Evolutionary conservation across 2,797 vertebrate species (phyloP), one percentile per base, ranked within the genome.

Genomic region (Tenualosa thibaudeaui): DNA sequence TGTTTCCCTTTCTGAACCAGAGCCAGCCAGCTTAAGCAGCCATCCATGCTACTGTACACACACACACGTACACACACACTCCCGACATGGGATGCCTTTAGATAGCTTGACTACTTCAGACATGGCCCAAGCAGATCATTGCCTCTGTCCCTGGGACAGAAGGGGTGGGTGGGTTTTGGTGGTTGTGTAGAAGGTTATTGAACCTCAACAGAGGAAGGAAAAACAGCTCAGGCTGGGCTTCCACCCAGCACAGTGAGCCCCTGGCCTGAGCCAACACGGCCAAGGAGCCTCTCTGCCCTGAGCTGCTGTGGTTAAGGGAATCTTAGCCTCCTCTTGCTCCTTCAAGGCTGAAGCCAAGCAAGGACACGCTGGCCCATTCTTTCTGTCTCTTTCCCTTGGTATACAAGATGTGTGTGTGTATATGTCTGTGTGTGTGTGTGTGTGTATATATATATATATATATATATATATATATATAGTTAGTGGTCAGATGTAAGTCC

Each of bases 211-310:
- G 68, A 40, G 68, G 68, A 75, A 75, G 62, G 62, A 68, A 68
- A 68, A 68, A 68, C 62, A 31, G 37, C 68, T 81, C 56, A 53
- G 56, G 81, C 56, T 85, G 84, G 68, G 68, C 68, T 75, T 75
- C 82, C 49, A 51, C 50, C 15, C 81, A 15, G 54, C 9, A 0
- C 40, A 81, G 81, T 9, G 53, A 84, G 58, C n/a, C 58, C 37
- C 26, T 56, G 49, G n/a, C 40, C 43, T 9, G 13, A 12, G 26
- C 62, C 46, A 46, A 31, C 62, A 65, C 62, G 13, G 62, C 24
- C 62, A 65, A 12, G 10, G 12, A 31, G 62, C 2, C n/a, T n/a
- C 19, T 62, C 58, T n/a, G 22, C 7, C 9, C 26, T 37, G 62
- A 68, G 62, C 3, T 9, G 24, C 12, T 31, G 62, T 40, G 31